Evolutionary conservation across 2,113 vertebrate genomes (phyloP), one percentile per base, ranked within the genome.

Genomic region (Ammodramus savannarum): DNA sequence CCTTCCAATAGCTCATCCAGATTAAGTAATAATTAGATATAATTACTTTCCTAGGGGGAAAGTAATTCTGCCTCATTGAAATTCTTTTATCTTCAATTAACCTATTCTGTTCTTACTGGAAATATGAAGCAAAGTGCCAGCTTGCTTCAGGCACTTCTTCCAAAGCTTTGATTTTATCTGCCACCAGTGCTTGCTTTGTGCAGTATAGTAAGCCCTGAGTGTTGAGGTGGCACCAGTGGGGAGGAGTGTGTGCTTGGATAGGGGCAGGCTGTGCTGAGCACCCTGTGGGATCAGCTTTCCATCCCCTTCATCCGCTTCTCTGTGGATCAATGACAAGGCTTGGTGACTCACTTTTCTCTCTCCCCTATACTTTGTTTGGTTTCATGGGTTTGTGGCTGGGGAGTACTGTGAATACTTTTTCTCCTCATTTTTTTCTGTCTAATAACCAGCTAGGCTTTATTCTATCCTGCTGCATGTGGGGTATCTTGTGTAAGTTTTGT

Each of bases 21-120:
- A 96, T 94, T 86, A 94, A 93, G 96, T 81, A 91, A 77, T 95
- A 95, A 97, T 96, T 95, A 93, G 77, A 65, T 91, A 71, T 90
- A 97, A 96, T 95, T 96, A 86, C 61, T 65, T 88, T 95, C 93
- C 82, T 78, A 85, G 48, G 79, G 71, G 82, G 49, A 72, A 93
- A 57, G 76, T 95, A 95, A 92, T 95, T 95, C 58, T 86, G 68
- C 67, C 43, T 75, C 62, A 76, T 58, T 94, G 89, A 92, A 96
- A 89, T 95, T 92, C 85, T 96, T 94, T 87, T 93, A 85, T 96
- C 95, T 88, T 92, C 88, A 93, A 6, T 94, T 96, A 88, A 94
- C 90, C 75, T 93, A 46, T 71, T 90, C 82, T 22, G 12, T 88
- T 85, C 85, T 94, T 93, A 57, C 62, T 93, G 82, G 78, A 95